phyloP scores from a whole-genome alignment of 2,888 invertebrate species.

The Elegia similella region DNA sequence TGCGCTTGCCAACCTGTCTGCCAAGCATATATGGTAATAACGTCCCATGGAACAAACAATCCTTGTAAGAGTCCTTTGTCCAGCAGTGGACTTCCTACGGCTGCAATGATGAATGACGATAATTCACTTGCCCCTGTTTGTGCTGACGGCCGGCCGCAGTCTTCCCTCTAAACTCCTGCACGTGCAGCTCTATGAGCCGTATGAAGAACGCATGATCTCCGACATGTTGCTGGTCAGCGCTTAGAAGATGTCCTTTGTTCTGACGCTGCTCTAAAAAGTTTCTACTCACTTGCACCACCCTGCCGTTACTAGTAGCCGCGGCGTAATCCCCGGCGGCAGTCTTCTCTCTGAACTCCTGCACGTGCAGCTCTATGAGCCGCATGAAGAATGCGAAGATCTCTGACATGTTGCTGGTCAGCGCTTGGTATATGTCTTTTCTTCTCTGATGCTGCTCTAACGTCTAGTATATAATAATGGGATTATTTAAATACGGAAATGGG shows the following conservation, averaged over 20 bases:
- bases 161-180: conserved; percentile 86
- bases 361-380: conserved; percentile 89
- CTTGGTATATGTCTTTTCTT: conserved; percentile 94
- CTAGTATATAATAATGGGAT: conserved; percentile 48
- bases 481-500: no score
- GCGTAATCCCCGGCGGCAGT: conserved; percentile 83
- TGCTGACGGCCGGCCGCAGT: conserved; percentile 85
- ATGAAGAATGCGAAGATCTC: conserved; percentile 94
- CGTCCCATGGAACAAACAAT: no score
- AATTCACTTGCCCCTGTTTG: no score
- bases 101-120: no score
- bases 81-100: no score
- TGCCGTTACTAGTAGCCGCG: conserved; percentile 87
- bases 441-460: conserved; percentile 93
- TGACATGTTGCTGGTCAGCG: conserved; percentile 92
- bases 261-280: conserved; percentile 88
- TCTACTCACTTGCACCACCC: conserved; percentile 86
- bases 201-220: conserved; percentile 93
- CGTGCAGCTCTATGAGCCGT: conserved; percentile 89
- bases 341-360: conserved; percentile 86
- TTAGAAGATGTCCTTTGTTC: conserved; percentile 94
- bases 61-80: no score
- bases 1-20: no score
- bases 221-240: conserved; percentile 93
- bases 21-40: no score